Evolutionary conservation across 2,888 invertebrate species (phyloP).

Genomic region (Drosophila multiciliata): DNA sequence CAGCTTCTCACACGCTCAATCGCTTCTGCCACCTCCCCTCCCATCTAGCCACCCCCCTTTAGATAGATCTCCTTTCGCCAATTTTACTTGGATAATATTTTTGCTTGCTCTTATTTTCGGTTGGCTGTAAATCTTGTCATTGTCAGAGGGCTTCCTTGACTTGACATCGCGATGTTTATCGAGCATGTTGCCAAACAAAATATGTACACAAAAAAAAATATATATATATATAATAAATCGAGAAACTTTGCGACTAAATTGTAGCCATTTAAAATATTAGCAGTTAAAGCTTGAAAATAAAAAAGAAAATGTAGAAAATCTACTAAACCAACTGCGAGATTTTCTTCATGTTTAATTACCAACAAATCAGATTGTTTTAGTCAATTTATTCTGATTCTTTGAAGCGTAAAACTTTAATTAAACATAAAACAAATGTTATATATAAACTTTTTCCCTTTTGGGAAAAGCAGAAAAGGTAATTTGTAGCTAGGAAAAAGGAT

Average conservation of each 20-base stretch:
- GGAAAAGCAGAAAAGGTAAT: constrained; percentile 17
- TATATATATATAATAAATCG: constrained; percentile 35
- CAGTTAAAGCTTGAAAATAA: constrained; percentile 39
- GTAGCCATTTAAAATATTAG: constrained; percentile 31
- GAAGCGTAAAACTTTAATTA: neutral
- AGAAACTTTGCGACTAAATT: constrained; percentile 28
- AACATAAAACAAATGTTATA: neutral
- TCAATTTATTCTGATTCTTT: neutral
- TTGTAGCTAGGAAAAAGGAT: constrained; percentile 24
- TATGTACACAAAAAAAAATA: constrained; percentile 10
- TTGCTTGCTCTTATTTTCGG: constrained; percentile 25
- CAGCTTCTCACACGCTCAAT: constrained; percentile 35
- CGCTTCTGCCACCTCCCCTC: neutral
- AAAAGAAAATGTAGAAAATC: constrained; percentile 4
- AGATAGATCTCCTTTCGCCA: constrained; percentile 19
- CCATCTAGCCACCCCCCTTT: neutral
- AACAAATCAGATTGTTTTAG: neutral
- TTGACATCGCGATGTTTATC: constrained; percentile 60
- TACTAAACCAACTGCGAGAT: neutral
- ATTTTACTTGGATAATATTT: constrained; percentile 22
- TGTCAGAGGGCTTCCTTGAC: constrained; percentile 48
- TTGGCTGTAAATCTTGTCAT: constrained; percentile 74
- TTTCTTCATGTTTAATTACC: neutral
- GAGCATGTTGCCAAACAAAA: constrained; percentile 45
- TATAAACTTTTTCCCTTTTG: neutral